Base-by-base conservation (phyloP, 2,797 vertebrate species). In the Anomalospiza imberbis region DNA sequence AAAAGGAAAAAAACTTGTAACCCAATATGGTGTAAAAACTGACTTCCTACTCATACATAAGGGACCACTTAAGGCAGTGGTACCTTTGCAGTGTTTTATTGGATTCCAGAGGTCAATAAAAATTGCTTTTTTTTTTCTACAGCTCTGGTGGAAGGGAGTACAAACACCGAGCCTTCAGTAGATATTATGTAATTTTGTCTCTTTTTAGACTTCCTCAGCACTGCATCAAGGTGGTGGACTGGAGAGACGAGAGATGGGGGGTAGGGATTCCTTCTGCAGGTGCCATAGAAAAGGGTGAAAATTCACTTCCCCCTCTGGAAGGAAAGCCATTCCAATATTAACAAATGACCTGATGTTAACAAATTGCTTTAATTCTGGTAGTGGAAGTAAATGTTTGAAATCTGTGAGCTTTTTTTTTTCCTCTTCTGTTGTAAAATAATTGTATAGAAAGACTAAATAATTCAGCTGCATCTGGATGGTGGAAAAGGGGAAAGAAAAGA, bases 51-150 rank as follows among this genome's bases (percentile, higher is more conserved):
- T 93, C 67, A 58, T 92, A 60, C 73, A 76, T 94, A 34, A 40
- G 6, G 88, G 94, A 93, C 25, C 54, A 93, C 89, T 95, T 75
- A 60, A 85, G 95, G 91, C 95, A 93, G 75, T 87, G 68, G n/a
- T 94, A 76, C 55, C 76, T 95, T 95, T 92, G 74, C 94, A 89
- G 58, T 70, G 66, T 96, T 97, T 97, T 97, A 96, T 96, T 97
- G 93, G 93, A 96, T 97, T 96, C 82, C 17, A 80, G 81, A 95
- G 95, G 94, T 97, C 97, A 96, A 94, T 95, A 97, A 97, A 97
- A 97, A 95, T 89, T 62, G 68, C 75, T 62, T 94, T 94, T 62
- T 94, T 94, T 80, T 83, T 79, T 82, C 5, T 32, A 81, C 91
- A 95, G 89, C 60, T 57, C 44, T 7, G 3, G 73, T 85, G 78